phyloP scores from a whole-genome alignment of 2,888 invertebrate genomes.

The Opisthograptis luteolata region DNA sequence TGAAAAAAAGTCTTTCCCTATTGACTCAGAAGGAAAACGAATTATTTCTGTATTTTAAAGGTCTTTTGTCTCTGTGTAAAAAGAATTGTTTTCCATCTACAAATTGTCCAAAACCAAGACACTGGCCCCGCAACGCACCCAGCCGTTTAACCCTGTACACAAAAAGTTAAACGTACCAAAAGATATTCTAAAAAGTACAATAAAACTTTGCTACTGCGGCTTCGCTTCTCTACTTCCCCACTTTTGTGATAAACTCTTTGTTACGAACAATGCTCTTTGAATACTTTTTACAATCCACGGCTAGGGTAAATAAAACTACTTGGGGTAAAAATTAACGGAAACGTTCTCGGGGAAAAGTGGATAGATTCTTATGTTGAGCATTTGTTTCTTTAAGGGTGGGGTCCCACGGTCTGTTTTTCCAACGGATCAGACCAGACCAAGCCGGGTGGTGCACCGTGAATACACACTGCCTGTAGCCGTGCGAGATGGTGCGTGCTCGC shows the following conservation, averaged over 20 bases:
- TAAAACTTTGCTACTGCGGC: constrained; percentile 36
- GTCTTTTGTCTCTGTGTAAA: no score
- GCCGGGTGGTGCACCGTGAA: no score
- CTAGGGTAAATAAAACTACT: constrained; percentile 7
- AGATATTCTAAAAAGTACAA: constrained; percentile 38
- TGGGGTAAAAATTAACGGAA: constrained; percentile 7
- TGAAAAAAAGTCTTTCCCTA: no score
- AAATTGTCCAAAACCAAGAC: not conserved
- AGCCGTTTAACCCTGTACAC: constrained; percentile 14
- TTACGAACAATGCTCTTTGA: constrained; percentile 39
- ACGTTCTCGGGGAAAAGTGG: not conserved
- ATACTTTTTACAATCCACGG: constrained; percentile 25
- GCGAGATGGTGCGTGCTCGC: no score
- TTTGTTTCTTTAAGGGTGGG: no score
- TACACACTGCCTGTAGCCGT: no score
- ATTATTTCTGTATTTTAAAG: no score
- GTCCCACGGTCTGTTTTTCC: no score
- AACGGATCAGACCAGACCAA: no score
- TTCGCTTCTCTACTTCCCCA: constrained; percentile 38
- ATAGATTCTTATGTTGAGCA: no score
- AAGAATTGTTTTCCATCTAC: not conserved
- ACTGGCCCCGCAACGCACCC: constrained; percentile 11
- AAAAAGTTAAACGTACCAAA: constrained; percentile 36
- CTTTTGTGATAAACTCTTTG: constrained; percentile 49
- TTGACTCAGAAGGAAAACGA: no score